These are phyloP conservation scores for Ophion ventricosus DNA, from an alignment of 2,888 invertebrate species.

Conservation along the genomic window DNA sequence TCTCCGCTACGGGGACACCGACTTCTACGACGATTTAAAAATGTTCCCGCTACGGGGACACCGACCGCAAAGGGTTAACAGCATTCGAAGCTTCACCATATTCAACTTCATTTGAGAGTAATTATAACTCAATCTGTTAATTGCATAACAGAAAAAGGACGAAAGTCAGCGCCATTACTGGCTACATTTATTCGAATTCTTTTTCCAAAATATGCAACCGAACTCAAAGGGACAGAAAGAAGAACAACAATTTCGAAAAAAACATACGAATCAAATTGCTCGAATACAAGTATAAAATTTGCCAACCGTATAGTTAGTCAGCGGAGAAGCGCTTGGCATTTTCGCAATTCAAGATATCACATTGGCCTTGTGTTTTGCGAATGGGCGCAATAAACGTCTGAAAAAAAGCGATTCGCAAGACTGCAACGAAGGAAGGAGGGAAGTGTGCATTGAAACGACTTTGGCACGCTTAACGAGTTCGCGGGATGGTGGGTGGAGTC, in stretches of 20 bases:
- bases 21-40: too few species aligned
- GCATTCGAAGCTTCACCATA: too few species aligned
- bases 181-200: not conserved
- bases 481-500: conserved; percentile 32
- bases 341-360: not conserved
- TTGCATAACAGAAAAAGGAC: too few species aligned
- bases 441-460: conserved; percentile 45
- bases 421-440: not conserved
- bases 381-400: conserved; percentile 13
- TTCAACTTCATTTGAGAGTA: too few species aligned
- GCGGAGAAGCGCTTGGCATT: not conserved
- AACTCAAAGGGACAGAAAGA: not conserved
- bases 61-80: too few species aligned
- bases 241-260: not conserved
- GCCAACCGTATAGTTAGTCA: not conserved
- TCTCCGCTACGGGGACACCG: too few species aligned
- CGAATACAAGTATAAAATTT: not conserved
- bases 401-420: conserved; percentile 12
- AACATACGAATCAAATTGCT: not conserved
- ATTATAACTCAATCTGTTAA: too few species aligned
- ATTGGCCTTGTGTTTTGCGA: not conserved
- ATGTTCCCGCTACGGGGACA: too few species aligned
- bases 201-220: not conserved
- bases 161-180: too few species aligned
- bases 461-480: conserved; percentile 56